These are phyloP conservation scores for Volucella bombylans DNA, from an alignment of 2,888 invertebrate species.

Conservation along the genomic window DNA sequence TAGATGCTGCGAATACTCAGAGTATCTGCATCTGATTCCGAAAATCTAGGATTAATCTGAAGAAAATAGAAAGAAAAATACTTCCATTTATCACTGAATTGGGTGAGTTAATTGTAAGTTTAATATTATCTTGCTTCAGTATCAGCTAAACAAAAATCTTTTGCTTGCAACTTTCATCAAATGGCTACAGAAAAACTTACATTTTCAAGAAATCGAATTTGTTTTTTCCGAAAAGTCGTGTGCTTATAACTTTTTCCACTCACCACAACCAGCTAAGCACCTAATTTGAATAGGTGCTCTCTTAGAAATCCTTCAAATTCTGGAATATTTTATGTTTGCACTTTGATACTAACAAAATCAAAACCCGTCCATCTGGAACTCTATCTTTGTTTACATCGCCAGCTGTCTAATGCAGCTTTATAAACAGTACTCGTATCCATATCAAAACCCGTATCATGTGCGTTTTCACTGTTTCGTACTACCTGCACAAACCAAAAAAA, in stretches of 20 bases:
- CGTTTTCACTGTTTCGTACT: slow-evolving; percentile 15
- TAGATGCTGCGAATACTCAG: too few relatives aligned
- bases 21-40: too few relatives aligned
- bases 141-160: too few relatives aligned
- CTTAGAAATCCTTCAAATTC: too few relatives aligned
- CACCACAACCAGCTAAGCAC: neutral
- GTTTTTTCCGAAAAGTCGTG: neutral
- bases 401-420: slow-evolving; percentile 59
- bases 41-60: too few relatives aligned
- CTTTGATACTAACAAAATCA: neutral
- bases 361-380: slow-evolving; percentile 47
- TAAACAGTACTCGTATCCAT: slow-evolving; percentile 30
- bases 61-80: too few relatives aligned
- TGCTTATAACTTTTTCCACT: slow-evolving; percentile 40
- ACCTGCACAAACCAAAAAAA: neutral
- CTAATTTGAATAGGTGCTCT: neutral
- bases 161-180: too few relatives aligned
- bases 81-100: too few relatives aligned
- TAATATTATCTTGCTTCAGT: too few relatives aligned
- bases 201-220: too few relatives aligned
- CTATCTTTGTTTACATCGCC: slow-evolving; percentile 62
- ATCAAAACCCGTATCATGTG: slow-evolving; percentile 37
- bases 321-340: neutral
- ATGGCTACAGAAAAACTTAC: too few relatives aligned
- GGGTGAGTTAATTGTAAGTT: too few relatives aligned